These are phyloP conservation scores for Stylophora pistillata DNA, from an alignment of 64 coral and sea anemone genomes.

Conservation along the genomic window DNA sequence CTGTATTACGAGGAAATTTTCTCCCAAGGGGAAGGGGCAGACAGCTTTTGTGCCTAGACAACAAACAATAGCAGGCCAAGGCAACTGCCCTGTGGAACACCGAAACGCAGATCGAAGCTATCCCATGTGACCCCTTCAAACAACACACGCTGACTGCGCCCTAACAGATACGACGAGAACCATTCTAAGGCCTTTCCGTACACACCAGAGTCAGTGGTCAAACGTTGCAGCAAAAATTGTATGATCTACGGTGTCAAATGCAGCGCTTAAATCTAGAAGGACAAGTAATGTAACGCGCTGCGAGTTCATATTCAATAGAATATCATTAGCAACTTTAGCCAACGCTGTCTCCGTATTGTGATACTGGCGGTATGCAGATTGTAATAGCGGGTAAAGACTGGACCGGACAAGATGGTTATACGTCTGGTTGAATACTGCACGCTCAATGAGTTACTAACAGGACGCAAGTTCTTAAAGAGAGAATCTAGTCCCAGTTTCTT, in stretches of 20 bases:
- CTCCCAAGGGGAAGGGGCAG: too few relatives aligned
- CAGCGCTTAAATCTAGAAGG: conserved; percentile 11
- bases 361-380: conserved; percentile 6
- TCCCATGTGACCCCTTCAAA: background rate
- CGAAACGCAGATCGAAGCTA: too few relatives aligned
- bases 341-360: conserved; percentile 13
- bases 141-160: background rate
- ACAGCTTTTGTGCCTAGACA: background rate
- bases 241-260: conserved; percentile 9
- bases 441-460: background rate
- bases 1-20: too few relatives aligned
- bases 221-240: background rate
- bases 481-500: background rate
- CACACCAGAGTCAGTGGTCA: background rate
- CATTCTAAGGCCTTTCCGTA: background rate
- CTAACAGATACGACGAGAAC: background rate
- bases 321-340: conserved; percentile 10
- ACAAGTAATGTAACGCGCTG: conserved; percentile 27
- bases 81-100: too few relatives aligned
- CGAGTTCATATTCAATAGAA: conserved; percentile 12
- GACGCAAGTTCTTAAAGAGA: conserved; percentile 13
- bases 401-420: background rate
- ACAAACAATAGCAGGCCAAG: background rate
- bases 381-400: background rate
- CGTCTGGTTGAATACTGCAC: conserved; percentile 16